These are phyloP conservation scores for Syngnathus acus DNA, from an alignment of 2,797 vertebrate genomes.

Conservation along the genomic window DNA sequence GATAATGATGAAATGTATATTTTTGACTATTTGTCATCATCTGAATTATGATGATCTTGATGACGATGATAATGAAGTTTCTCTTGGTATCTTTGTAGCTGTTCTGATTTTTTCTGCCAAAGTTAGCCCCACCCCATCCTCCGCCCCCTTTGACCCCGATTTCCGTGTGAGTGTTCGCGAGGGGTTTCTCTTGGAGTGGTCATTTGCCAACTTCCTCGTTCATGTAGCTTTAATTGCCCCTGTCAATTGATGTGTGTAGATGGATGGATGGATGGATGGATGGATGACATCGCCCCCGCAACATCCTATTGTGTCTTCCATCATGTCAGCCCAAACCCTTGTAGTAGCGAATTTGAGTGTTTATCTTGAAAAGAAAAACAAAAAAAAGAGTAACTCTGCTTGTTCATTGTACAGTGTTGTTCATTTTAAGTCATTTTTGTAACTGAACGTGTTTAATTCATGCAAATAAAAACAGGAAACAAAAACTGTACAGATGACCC, in stretches of 20 bases:
- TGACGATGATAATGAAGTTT: slow-evolving; percentile 63
- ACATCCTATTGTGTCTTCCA: slow-evolving; percentile 43
- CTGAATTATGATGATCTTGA: slow-evolving; percentile 67
- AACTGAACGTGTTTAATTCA: slow-evolving; percentile 83
- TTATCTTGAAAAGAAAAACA: slow-evolving; percentile 73
- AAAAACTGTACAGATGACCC: slow-evolving; percentile 30
- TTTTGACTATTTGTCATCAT: slow-evolving; percentile 85
- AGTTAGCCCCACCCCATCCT: slow-evolving; percentile 31
- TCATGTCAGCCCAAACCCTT: slow-evolving; percentile 50
- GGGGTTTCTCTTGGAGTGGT: slow-evolving; percentile 20
- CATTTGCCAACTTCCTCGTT: slow-evolving; percentile 30
- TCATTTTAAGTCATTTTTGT: slow-evolving; percentile 84
- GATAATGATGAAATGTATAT: slow-evolving; percentile 81
- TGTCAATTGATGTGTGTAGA: slow-evolving; percentile 8
- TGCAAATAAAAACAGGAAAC: slow-evolving; percentile 78
- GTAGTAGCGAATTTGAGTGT: slow-evolving; percentile 77
- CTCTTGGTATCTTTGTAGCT: slow-evolving; percentile 75
- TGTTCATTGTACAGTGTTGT: slow-evolving; percentile 83
- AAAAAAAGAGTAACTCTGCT: slow-evolving; percentile 70
- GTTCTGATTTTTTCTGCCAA: slow-evolving; percentile 67
- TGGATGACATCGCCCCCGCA: slow-evolving; percentile 11
- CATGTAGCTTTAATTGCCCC: slow-evolving; percentile 40
- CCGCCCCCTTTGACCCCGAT: slow-evolving; percentile 27
- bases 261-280: slow-evolving; percentile 2
- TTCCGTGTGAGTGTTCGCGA: slow-evolving; percentile 6